Base-by-base conservation (phyloP, 2,888 invertebrate species). In the Rotaria macrura region DNA sequence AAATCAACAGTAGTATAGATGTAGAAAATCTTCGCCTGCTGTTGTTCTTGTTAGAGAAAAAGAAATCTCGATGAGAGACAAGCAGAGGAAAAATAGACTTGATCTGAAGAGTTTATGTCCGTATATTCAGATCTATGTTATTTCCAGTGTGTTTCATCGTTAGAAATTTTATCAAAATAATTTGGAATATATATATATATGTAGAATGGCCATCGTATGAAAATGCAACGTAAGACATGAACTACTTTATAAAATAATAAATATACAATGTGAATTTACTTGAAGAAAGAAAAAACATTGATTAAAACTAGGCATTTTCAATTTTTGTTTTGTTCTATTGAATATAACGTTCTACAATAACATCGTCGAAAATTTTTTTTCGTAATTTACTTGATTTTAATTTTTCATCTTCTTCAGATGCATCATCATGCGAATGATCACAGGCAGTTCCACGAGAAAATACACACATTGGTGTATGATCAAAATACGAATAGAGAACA, bases 1-100 rank as follows among this genome's bases (percentile, higher is more conserved):
- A 65, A 65, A 65, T 65, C 65, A 65, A 65, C 65, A 65, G 34
- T 65, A 65, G 65, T 29, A 65, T 34, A 65, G 65, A 65, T 65
- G 65, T 20, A 34, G 65, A 65, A 34, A 17, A 34, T 65, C 65
- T 65, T 65, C 17, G 34, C 12, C 2, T 65, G 65, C 6, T 65
- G 14, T 65, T 65, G 14, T 65, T 34, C 17, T 65, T 65, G 38
- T 65, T 65, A 65, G 38, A 34, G 65, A 34, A 65, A 7, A 65
- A 65, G 20, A 65, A 34, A 65, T 34, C 34, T 65, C 65, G 34
- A 65, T 65, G 65, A 65, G 38, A 65, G 65, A 65, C 65, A 29
- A 65, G 65, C 17, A 65, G 1, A 34, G 38, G 29, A 52, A 65
- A 14, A 38, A 29, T 0, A 34, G 17, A 65, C 3, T 34, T 20